These are phyloP conservation scores for Anastatus disparis DNA, from an alignment of 1,140 invertebrate species.

Conservation along the genomic window DNA sequence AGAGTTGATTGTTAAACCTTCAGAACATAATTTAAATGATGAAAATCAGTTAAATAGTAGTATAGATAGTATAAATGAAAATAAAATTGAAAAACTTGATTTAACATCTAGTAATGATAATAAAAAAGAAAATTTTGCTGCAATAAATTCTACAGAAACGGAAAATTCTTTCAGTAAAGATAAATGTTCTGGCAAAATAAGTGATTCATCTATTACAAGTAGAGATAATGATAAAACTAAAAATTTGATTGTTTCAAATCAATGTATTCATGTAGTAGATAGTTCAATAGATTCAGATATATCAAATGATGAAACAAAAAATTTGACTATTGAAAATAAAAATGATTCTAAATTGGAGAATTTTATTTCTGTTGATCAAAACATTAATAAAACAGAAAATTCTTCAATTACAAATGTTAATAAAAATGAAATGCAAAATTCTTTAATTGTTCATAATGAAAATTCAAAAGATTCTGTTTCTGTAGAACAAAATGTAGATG, in stretches of 20 bases:
- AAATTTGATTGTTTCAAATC: no score
- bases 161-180: no score
- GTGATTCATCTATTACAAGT: not conserved
- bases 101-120: no score
- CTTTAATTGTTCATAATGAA: not conserved
- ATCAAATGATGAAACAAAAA: conserved; percentile 17
- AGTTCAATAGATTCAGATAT: no score
- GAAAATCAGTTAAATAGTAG: not conserved
- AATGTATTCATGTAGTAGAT: no score
- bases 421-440: not conserved
- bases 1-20: not conserved
- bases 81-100: not conserved
- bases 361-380: not conserved
- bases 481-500: not conserved
- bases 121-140: no score
- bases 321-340: not conserved
- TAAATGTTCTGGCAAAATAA: no score
- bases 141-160: no score
- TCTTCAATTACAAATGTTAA: not conserved
- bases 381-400: not conserved
- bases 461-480: no score
- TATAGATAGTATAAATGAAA: not conserved
- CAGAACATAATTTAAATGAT: not conserved
- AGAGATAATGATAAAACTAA: no score
- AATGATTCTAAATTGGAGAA: no score